phyloP scores from a whole-genome alignment of 2,113 vertebrate species.

The Lamprotornis superbus region DNA sequence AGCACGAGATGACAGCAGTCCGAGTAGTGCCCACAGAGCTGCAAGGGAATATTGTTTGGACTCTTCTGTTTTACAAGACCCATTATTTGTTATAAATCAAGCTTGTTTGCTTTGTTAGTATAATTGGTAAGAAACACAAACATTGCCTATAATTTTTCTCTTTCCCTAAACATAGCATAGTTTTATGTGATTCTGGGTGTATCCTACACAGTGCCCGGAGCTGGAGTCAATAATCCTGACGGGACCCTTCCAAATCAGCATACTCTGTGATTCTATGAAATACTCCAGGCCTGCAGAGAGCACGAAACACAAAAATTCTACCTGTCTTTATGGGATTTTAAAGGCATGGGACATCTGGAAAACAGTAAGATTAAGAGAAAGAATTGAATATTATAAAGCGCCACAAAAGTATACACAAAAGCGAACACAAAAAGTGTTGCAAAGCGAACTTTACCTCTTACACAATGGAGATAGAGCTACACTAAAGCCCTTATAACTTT shows the following conservation, averaged over 20 bases:
- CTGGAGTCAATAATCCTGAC: neutral
- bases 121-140: neutral
- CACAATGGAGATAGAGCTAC: neutral
- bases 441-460: neutral
- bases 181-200: neutral
- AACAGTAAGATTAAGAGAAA: neutral
- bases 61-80: neutral
- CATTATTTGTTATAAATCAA: neutral
- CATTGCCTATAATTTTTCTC: neutral
- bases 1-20: neutral
- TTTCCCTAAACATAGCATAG: neutral
- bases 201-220: neutral
- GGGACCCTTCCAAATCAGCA: neutral
- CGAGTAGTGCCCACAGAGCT: neutral
- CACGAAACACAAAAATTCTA: neutral
- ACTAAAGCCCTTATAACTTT: neutral
- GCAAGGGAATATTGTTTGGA: neutral
- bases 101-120: neutral
- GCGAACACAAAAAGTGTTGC: neutral
- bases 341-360: neutral
- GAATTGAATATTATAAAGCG: neutral
- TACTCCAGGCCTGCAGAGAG: neutral
- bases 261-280: neutral
- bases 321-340: neutral
- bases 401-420: no score